Evolutionary conservation across 2,888 invertebrate genomes (phyloP), one percentile per base, ranked within the genome.

Genomic region (Heliconius sara): DNA sequence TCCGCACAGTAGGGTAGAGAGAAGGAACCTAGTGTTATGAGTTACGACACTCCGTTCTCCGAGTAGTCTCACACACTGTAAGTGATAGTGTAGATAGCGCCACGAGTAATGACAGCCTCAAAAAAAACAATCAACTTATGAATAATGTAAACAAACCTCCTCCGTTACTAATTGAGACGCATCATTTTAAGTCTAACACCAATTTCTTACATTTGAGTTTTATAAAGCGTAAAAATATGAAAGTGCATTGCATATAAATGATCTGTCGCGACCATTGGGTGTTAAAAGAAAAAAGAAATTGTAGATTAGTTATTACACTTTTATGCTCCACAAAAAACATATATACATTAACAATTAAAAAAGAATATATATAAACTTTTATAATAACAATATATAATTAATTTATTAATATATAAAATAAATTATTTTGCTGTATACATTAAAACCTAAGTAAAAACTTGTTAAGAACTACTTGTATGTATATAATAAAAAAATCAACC

Each of bases 221-320:
- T 60, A 73, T 73, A 73, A 73, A 39, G 73, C 73, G 60, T 73
- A 73, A 60, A 39, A 73, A 73, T 73, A 73, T 73, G 73, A 73
- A 73, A 73, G 73, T 57, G 73, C 73, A 73, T 34, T 60, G 57
- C 30, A 73, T 60, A 52, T 52, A 34, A 60, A 73, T 73, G 57
- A 9, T 73, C 73, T 73, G n/a, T 60, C 60, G 60, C n/a, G 39
- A 60, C 57, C n/a, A 25, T 65, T 60, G 27, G 34, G 34, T 73
- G 25, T 27, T 25, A 70, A 70, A 47, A 68, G n/a, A 43, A 34
- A 34, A 57, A 73, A 73, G 60, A 60, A 60, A 73, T 73, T 73
- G 34, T 57, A 60, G 9, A 57, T 22, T 57, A 9, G 22, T 9
- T 16, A 43, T 70, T 43, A 43, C 16, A 47, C 25, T 27, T 52